phyloP scores from a whole-genome alignment of 2,888 invertebrate species.

The Phaonia tiefii region DNA sequence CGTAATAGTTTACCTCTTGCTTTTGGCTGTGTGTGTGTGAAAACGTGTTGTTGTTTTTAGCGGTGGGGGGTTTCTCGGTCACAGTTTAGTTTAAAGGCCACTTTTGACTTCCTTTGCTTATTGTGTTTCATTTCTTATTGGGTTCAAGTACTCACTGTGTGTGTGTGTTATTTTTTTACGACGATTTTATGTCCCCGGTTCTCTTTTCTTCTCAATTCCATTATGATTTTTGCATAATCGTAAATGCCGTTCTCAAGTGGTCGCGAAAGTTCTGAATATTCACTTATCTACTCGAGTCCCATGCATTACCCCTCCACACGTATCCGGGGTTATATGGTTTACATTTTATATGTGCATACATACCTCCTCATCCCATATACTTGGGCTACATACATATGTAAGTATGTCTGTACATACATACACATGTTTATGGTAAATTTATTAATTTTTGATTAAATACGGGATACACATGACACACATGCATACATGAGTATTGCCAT shows the following conservation, averaged over 20 bases:
- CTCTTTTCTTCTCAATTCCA: slow-evolving; percentile 49
- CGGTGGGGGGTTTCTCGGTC: not conserved
- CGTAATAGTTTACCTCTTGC: slow-evolving; percentile 36
- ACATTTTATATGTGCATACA: slow-evolving; percentile 49
- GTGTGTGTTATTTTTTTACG: slow-evolving; percentile 61
- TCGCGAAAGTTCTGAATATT: slow-evolving; percentile 41
- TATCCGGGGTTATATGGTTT: slow-evolving; percentile 45
- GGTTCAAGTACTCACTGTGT: slow-evolving; percentile 46
- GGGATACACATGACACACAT: too few relatives aligned
- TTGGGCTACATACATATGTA: too few relatives aligned
- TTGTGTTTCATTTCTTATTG: slow-evolving; percentile 53
- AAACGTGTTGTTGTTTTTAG: slow-evolving; percentile 59
- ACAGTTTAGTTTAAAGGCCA: slow-evolving; percentile 50
- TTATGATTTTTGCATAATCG: slow-evolving; percentile 60
- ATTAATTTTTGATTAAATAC: too few relatives aligned
- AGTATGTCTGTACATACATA: too few relatives aligned
- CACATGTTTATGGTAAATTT: too few relatives aligned
- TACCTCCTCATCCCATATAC: slow-evolving; percentile 48
- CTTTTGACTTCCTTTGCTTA: slow-evolving; percentile 65
- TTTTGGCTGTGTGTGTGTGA: slow-evolving; percentile 45
- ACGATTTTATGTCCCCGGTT: slow-evolving; percentile 58
- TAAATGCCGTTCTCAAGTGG: slow-evolving; percentile 44
- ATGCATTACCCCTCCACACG: slow-evolving; percentile 2
- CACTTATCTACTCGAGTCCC: slow-evolving; percentile 6
- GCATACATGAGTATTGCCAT: too few relatives aligned